phyloP scores from a whole-genome alignment of 2,888 invertebrate species.

The Selenia dentaria region DNA sequence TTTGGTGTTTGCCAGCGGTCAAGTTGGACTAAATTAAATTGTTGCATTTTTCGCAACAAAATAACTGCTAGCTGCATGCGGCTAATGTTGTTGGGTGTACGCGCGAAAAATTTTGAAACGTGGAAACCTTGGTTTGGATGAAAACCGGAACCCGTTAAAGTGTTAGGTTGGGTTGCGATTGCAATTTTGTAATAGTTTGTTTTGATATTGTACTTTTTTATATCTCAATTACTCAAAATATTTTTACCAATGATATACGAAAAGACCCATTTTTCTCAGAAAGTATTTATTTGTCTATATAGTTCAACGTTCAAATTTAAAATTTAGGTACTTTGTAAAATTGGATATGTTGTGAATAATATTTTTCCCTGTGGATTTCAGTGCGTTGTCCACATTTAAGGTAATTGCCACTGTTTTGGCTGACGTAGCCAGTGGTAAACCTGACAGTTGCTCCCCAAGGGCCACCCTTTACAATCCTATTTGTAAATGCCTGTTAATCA shows the following conservation, averaged over 20 bases:
- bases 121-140: constrained; percentile 2
- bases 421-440: constrained; percentile 75
- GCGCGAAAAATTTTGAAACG: constrained; percentile 30
- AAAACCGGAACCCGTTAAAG: constrained; percentile 31
- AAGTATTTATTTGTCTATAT: too few relatives aligned
- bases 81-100: constrained; percentile 35
- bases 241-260: too few relatives aligned
- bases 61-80: constrained; percentile 56
- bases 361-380: constrained; percentile 75
- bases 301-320: too few relatives aligned
- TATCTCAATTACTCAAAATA: too few relatives aligned
- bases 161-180: constrained; percentile 12
- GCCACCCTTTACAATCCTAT: constrained; percentile 78
- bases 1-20: constrained; percentile 70
- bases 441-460: constrained; percentile 75
- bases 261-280: too few relatives aligned
- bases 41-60: constrained; percentile 78
- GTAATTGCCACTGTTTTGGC: constrained; percentile 81
- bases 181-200: constrained; percentile 20
- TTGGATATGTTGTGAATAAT: constrained; percentile 79
- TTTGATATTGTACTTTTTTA: constrained; percentile 14
- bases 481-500: constrained; percentile 79
- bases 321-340: constrained; percentile 71
- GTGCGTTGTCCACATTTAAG: constrained; percentile 82
- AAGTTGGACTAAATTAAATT: constrained; percentile 81